Percentiles rank a stretch among this genome's conserved stretches.
These are phyloP conservation scores for Drosophila austrosaltans DNA, from an alignment of 2,888 invertebrate species.

Conservation along the genomic window DNA sequence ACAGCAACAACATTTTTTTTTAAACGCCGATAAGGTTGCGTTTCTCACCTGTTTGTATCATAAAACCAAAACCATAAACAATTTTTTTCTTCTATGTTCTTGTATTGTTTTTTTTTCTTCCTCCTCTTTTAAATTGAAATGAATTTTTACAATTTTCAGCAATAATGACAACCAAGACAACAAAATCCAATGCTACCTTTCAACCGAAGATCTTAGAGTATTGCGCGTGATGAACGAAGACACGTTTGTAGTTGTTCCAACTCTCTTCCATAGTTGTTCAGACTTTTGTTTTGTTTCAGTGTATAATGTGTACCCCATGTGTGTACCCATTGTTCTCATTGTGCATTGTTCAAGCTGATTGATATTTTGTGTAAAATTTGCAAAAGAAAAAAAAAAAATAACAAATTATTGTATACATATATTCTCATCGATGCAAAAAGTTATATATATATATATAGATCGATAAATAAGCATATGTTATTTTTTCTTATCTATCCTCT, in stretches of 20 bases:
- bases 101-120: neutral
- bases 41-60: neutral
- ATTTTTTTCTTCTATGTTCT: neutral
- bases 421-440: too few species aligned
- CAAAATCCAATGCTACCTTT: conserved; percentile 43
- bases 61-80: neutral
- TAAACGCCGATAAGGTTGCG: neutral
- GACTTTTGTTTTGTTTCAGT: neutral
- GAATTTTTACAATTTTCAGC: conserved; percentile 36
- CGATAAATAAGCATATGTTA: neutral
- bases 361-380: neutral
- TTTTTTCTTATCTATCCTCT: neutral
- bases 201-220: conserved; percentile 62
- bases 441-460: too few species aligned
- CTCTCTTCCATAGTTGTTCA: conserved; percentile 11
- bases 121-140: neutral
- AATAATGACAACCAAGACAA: conserved; percentile 28
- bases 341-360: neutral
- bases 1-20: neutral
- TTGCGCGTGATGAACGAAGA: conserved; percentile 65
- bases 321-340: conserved; percentile 13
- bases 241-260: conserved; percentile 62
- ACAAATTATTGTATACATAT: too few species aligned
- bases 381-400: too few species aligned
- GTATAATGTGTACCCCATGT: conserved; percentile 17